Evolutionary conservation across 2,113 vertebrate species (phyloP), one percentile per base, ranked within the genome.

Genomic region (Donacobius atricapilla): DNA sequence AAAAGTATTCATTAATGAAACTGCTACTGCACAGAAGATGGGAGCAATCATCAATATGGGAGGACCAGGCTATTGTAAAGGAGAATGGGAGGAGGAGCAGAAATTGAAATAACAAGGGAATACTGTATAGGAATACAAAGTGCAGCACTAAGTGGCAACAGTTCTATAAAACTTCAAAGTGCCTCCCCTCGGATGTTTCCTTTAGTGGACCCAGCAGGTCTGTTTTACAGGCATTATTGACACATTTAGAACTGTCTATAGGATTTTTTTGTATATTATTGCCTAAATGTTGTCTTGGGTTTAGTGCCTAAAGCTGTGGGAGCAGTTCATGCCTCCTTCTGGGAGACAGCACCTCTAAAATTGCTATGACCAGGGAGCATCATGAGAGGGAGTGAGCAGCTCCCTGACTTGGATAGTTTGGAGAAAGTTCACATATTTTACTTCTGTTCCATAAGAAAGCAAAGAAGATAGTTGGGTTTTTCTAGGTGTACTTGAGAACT

Each of bases 211-310:
- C 6, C 31, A 30, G 25, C 23, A 33, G 20, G 8, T 73, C 45
- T 76, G 17, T 85, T 82, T 79, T 30, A 53, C 4, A 51, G 69
- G 17, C 11, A 30, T 54, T 37, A 31, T 2, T 57, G 45, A n/a
- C 44, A 20, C 9, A 8, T 21, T 6, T 11, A 57, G 30, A 87
- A 44, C 7, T 30, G 8, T 7, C 22, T 44, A 0, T 70, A 60
- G 11, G 23, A 13, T 2, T 4, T 56, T 56, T 44, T 48, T 17
- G 1, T 57, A 2, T 69, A 3, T 3, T 33, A 0, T 23, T 18
- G 47, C 5, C 6, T 19, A 64, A 85, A 11, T 35, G 21, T 10
- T 88, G 4, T 69, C 19, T 31, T 50, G 11, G 5, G 8, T 78
- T 87, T 17, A 37, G 48, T 64, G 11, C 44, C 53, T 84, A 11